Base-by-base conservation (phyloP, 2,888 invertebrate species). In the Tolmerus cingulatus region DNA sequence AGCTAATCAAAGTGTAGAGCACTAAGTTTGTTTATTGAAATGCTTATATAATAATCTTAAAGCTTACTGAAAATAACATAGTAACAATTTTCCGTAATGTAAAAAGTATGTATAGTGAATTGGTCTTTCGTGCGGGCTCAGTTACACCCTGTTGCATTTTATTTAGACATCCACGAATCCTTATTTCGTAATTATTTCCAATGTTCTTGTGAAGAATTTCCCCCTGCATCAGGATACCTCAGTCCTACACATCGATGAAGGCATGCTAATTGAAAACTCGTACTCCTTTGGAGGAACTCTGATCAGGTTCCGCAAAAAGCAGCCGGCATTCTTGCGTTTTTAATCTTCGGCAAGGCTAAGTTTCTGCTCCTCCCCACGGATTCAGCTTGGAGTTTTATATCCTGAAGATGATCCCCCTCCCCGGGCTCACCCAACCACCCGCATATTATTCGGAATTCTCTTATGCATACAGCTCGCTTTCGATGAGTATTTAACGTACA, bases 401-500 rank as follows among this genome's bases (percentile, higher is more conserved):
- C 82, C 57, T 2, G 57, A 82, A 82, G 82, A 82, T 51, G 57
- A 82, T 57, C 19, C 37, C 9, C 81, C 81, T 27, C n/a, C n/a
- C 8, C 30, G 14, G 74, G n/a, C n/a, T n/a, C 16, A 9, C 43
- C 46, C 74, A 43, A 2, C 30, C 23, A 16, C 27, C 66, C 27
- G 30, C 30, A 19, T 27, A 85, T 85, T 85, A 85, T 43, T 43
- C 46, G 74, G 46, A 43, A 85, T 85, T 51, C 82, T 66, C 82
- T 84, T 37, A 57, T 84, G 66, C 66, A 84, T 23, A 37, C 66
- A 84, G 30, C n/a, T 46, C 30, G 76, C 76, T 43, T 86, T 86
- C 77, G 86, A 86, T 86, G 86, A 86, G 86, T 86, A 86, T 86
- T 86, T 86, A 78, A 78, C 78, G 78, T 86, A 43, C 19, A 77